Percentiles rank a stretch among this genome's conserved stretches.
Conservation (phyloP, 1,140 invertebrate species). For the Aphelenchoides besseyi region DNA sequence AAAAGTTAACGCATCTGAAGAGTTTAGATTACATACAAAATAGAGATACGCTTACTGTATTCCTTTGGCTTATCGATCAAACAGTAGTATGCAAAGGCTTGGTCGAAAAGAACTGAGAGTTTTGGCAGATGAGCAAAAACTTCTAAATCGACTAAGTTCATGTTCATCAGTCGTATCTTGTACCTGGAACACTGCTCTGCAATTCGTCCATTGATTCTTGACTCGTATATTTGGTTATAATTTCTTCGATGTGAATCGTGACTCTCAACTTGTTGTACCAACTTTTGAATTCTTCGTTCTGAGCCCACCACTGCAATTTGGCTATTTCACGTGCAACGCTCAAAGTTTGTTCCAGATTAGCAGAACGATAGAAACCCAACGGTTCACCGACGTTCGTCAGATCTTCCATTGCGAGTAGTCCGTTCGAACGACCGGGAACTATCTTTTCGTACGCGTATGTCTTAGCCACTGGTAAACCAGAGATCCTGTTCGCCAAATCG, state of each 20-base stretch:
- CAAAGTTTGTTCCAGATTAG: neutral
- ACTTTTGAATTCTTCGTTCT: neutral
- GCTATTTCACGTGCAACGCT: neutral
- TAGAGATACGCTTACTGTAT: too few species aligned
- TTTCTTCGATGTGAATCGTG: slow-evolving; percentile 6
- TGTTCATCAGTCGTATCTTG: too few species aligned
- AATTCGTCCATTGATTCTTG: neutral
- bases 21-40: too few species aligned
- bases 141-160: too few species aligned
- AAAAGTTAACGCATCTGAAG: too few species aligned
- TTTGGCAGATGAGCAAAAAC: neutral
- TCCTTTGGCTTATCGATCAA: neutral
- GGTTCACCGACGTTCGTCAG: neutral
- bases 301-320: neutral
- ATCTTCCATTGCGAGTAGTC: slow-evolving; percentile 16
- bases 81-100: neutral
- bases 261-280: neutral
- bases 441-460: slow-evolving; percentile 9
- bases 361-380: slow-evolving; percentile 17
- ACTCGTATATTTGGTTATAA: neutral
- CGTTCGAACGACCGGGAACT: neutral
- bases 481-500: neutral
- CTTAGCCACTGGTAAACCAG: neutral
- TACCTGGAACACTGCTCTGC: too few species aligned
- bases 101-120: neutral